Evolutionary conservation across 1,140 invertebrate genomes (phyloP).

Genomic region (Wasmannia auropunctata): DNA sequence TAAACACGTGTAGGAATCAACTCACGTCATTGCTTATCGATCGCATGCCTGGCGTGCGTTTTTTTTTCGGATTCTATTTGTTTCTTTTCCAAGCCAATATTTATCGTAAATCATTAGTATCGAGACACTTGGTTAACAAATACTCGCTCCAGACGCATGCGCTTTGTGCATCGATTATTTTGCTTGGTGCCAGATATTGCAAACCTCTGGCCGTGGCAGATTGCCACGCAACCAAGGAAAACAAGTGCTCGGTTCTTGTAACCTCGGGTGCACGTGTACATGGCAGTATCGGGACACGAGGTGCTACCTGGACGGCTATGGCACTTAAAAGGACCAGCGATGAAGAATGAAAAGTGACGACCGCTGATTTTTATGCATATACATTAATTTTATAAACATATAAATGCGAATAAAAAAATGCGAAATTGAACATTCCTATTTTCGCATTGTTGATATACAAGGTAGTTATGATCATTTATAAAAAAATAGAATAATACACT

Average conservation of each 20-base stretch:
- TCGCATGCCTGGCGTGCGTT: background rate
- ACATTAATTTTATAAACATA: background rate
- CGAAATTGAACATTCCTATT: background rate
- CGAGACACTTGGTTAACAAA: conserved; percentile 62
- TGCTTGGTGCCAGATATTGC: conserved; percentile 67
- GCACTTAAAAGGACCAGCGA: background rate
- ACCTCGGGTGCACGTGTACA: conserved; percentile 29
- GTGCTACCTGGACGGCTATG: background rate
- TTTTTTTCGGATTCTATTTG: background rate
- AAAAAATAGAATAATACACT: background rate
- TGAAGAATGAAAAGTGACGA: background rate
- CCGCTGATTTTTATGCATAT: background rate
- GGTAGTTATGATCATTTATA: background rate
- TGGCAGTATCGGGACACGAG: conserved; percentile 3
- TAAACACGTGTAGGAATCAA: background rate
- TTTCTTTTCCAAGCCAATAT: conserved; percentile 40
- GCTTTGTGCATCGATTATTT: conserved; percentile 70
- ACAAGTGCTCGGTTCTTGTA: conserved; percentile 58
- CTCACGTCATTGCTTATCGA: conserved; percentile 6
- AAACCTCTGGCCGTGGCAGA: conserved; percentile 59
- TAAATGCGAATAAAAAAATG: background rate
- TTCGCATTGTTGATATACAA: background rate
- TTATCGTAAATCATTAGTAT: conserved; percentile 54
- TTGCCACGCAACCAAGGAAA: conserved; percentile 61
- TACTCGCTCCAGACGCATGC: conserved; percentile 64